Evolutionary conservation across 2,888 invertebrate species (phyloP).

Genomic region (Dioctria rufipes): DNA sequence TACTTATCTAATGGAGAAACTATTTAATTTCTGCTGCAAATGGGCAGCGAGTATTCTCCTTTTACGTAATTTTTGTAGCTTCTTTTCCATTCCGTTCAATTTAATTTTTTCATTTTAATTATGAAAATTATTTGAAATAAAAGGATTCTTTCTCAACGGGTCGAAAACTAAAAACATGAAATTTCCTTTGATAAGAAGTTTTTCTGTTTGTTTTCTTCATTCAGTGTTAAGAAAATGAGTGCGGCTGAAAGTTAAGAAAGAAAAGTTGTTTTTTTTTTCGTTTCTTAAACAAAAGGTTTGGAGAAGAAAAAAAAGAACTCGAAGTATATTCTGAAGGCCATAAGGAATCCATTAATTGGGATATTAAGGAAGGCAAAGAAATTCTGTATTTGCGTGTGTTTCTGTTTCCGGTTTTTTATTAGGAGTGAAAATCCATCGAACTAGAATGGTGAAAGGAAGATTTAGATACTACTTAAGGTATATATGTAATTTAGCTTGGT

Average conservation of each 20-base stretch:
- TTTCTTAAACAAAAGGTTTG: not conserved
- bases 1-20: not conserved
- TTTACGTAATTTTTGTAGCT: not conserved
- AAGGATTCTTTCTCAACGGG: not conserved
- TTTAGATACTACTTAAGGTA: constrained; percentile 49
- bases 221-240: not conserved
- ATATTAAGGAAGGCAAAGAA: constrained; percentile 24
- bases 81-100: not conserved
- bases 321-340: constrained; percentile 3
- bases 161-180: not conserved
- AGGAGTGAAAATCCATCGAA: constrained; percentile 36
- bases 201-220: not conserved
- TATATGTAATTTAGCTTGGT: constrained; percentile 12
- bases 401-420: not conserved
- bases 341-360: constrained; percentile 37
- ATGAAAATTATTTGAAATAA: constrained; percentile 30
- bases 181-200: constrained; percentile 13
- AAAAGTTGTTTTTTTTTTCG: not conserved
- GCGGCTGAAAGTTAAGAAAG: constrained; percentile 2
- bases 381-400: constrained; percentile 7
- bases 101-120: not conserved
- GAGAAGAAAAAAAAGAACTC: not conserved
- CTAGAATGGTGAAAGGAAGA: constrained; percentile 46
- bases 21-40: not conserved
- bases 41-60: not conserved